Evolutionary conservation across 2,888 invertebrate genomes (phyloP).

Genomic region (Apotomis turbidana): DNA sequence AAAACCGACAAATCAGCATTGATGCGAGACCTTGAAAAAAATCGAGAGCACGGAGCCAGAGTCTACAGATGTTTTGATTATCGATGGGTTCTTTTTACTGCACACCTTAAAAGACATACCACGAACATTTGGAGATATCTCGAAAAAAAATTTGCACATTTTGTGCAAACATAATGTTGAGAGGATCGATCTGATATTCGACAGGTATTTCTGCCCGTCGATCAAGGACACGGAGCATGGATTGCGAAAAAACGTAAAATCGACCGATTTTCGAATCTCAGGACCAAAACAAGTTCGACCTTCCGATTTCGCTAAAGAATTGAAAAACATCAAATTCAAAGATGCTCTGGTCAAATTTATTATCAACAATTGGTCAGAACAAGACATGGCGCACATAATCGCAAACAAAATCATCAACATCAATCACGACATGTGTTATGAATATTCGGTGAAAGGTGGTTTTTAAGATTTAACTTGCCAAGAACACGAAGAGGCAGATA

Average conservation of each 20-base stretch:
- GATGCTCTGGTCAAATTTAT: too few species aligned
- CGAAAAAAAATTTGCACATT: not conserved
- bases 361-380: not conserved
- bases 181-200: not conserved
- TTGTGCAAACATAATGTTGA: not conserved
- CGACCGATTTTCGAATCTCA: too few species aligned
- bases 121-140: not conserved
- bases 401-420: not conserved
- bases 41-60: too few species aligned
- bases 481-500: too few species aligned
- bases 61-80: not conserved
- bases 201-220: not conserved
- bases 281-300: too few species aligned
- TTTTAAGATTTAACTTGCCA: too few species aligned
- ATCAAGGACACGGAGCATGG: not conserved
- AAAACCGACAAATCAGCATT: too few species aligned
- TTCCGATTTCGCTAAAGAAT: too few species aligned
- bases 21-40: too few species aligned
- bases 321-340: too few species aligned
- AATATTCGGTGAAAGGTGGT: not conserved
- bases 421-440: not conserved
- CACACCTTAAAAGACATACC: not conserved
- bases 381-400: not conserved
- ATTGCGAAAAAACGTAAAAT: not conserved
- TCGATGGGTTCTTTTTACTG: not conserved